Evolutionary conservation across 2,888 invertebrate species (phyloP), one percentile per base, ranked within the genome.

Genomic region (Sarcophaga carnaria): DNA sequence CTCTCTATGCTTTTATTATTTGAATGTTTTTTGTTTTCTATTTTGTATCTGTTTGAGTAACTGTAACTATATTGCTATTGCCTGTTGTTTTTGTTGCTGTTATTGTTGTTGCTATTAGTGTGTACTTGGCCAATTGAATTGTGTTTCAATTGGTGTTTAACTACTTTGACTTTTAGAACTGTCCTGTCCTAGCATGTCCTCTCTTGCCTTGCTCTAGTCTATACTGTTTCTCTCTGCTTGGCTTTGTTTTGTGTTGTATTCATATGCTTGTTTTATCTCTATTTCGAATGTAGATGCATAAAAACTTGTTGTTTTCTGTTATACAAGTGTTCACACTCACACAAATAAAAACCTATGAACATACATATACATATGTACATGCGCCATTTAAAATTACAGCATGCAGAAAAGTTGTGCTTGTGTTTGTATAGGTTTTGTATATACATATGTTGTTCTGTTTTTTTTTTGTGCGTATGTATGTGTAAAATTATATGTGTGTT

Each of bases 121-220:
- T 83, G 76, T 76, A 72, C 80, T 77, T 79, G 82, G 84, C 78
- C 87, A 87, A 84, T 87, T 87, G 87, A 86, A 83, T 86, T 87
- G 84, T 80, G 64, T 74, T 88, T 82, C 80, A 86, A 86, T 88
- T 86, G 87, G 86, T 80, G 84, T 83, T 87, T 82, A 85, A 84
- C 79, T 76, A 80, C 80, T 86, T 86, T 87, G 81, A 79, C 82
- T 87, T 83, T 54, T 49, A 49, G 27, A 67, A 83, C 62, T 64
- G 80, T 80, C 81, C 67, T 70, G 54, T 49, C 14, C 37, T 4
- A 4, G 27, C 27, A 4, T 37, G 14, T 54, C 54, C 12, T 54
- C 14, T 17, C 5, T 2, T 54, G 54, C 5, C 54, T 14, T 54
- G 54, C 17, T 54, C 1, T 54, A 54, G 14, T 54, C 17, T 54